Evolutionary conservation across 2,888 invertebrate species (phyloP).

Genomic region (Chorisops tibialis): DNA sequence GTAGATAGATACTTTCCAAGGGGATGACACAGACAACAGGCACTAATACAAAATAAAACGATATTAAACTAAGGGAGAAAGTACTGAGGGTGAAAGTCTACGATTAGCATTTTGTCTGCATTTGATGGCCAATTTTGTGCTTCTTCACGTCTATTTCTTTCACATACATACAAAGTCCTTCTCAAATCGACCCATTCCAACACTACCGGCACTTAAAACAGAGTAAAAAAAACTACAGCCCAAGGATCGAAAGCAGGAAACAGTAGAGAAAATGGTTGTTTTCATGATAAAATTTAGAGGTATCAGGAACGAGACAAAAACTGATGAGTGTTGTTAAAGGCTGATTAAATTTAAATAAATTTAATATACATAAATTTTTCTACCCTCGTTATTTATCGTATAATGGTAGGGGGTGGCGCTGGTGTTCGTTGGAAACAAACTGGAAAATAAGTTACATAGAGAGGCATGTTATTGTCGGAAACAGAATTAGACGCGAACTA

Average conservation of each 20-base stretch:
- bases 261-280: background rate
- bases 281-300: background rate
- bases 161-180: too few relatives aligned
- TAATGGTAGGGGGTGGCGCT: background rate
- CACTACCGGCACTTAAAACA: background rate
- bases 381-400: slow-evolving; percentile 26
- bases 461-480: background rate
- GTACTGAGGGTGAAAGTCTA: slow-evolving; percentile 35
- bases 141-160: slow-evolving; percentile 29
- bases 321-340: background rate
- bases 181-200: background rate
- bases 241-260: background rate
- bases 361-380: slow-evolving; percentile 50
- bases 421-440: background rate
- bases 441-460: background rate
- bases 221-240: too few relatives aligned
- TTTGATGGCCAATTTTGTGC: slow-evolving; percentile 37
- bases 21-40: background rate
- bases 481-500: background rate
- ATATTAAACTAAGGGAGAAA: slow-evolving; percentile 13
- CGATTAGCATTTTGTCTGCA: slow-evolving; percentile 39
- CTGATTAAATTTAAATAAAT: slow-evolving; percentile 53
- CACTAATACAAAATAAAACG: too few relatives aligned
- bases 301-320: background rate
- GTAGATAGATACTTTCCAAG: slow-evolving; percentile 10